These are phyloP conservation scores for Psephotus haematonotus DNA, from an alignment of 2,113 vertebrate species.

Conservation along the genomic window DNA sequence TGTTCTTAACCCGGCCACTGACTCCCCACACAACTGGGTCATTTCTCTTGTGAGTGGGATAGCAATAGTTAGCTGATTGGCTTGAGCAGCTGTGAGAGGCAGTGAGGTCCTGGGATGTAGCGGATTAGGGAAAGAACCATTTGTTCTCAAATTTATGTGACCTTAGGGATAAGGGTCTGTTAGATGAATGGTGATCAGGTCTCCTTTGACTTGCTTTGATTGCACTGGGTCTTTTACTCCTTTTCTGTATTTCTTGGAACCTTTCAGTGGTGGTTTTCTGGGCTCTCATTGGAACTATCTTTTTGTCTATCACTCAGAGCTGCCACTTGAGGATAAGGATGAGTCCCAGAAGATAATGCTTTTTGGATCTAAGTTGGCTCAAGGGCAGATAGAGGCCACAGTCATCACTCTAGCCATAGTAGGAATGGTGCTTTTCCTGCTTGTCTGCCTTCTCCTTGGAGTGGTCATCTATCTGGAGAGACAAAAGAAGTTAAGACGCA, in stretches of 20 bases:
- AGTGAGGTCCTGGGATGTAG: neutral
- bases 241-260: neutral
- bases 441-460: conserved; percentile 47
- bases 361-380: conserved; percentile 63
- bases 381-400: conserved; percentile 47
- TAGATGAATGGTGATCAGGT: too few relatives aligned
- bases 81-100: neutral
- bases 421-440: conserved; percentile 56
- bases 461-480: conserved; percentile 57
- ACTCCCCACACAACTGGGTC: too few relatives aligned
- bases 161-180: neutral
- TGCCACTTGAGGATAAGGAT: neutral
- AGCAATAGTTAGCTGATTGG: neutral
- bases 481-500: conserved; percentile 69
- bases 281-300: neutral
- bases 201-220: neutral
- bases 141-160: neutral
- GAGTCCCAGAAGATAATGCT: conserved; percentile 28
- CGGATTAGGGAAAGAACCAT: neutral
- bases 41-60: neutral
- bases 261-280: neutral
- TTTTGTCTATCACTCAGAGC: conserved; percentile 34
- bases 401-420: conserved; percentile 36
- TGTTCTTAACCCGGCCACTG: neutral
- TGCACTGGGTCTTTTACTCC: neutral